These are phyloP conservation scores for Sphenodon punctatus DNA, from an alignment of 2,797 vertebrate species.

Conservation along the genomic window DNA sequence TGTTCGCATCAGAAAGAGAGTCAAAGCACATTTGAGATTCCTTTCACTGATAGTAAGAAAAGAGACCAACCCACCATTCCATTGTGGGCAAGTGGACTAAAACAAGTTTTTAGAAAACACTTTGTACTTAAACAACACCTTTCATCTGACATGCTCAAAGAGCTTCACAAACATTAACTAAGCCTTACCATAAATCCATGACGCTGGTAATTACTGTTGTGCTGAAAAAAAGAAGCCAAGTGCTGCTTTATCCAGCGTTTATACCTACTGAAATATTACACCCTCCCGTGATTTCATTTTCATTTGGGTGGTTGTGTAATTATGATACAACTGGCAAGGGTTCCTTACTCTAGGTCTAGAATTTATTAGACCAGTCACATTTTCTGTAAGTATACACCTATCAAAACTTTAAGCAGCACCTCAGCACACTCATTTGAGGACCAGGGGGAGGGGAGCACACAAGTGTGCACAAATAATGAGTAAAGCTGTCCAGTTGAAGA, in stretches of 20 bases:
- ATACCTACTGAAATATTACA: neutral
- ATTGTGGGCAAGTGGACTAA: neutral
- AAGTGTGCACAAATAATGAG: neutral
- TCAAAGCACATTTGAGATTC: constrained; percentile 1
- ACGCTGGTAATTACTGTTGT: neutral
- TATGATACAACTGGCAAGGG: neutral
- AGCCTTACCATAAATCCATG: neutral
- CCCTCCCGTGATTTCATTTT: neutral
- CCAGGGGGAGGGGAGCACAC: neutral
- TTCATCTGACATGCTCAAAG: neutral
- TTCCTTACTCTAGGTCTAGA: neutral
- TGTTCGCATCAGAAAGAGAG: neutral
- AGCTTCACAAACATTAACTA: neutral
- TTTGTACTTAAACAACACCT: neutral
- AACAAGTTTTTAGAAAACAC: neutral
- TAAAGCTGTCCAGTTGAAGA: neutral
- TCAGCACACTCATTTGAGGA: neutral
- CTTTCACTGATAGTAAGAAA: neutral
- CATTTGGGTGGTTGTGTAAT: neutral
- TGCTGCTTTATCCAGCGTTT: rapidly evolving
- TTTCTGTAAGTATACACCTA: neutral
- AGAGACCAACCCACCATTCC: neutral
- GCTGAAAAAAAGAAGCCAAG: rapidly evolving
- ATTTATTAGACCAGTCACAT: neutral
- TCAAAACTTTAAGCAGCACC: neutral